Evolutionary conservation across 1,140 invertebrate species (phyloP), one percentile per base, ranked within the genome.

Genomic region (Berghia stephanieae): DNA sequence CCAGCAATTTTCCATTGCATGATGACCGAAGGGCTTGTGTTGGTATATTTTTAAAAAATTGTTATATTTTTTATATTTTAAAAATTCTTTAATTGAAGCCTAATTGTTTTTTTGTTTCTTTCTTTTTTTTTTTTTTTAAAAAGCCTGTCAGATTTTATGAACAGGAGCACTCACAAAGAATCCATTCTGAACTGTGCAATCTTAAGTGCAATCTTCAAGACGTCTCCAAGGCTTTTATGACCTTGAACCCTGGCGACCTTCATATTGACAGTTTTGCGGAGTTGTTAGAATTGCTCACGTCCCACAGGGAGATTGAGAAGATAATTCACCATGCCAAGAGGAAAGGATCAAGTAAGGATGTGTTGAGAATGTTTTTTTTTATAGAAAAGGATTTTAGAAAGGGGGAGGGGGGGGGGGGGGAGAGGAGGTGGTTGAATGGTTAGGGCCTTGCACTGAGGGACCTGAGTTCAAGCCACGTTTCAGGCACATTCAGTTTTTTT

Each of bases 251-350:
- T 34, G 75, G 76, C 31, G 72, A 81, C n/a, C 78, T 86, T 3
- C 81, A 84, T 49, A 81, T 82, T 52, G 85, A 86, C 69, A 84
- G 84, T 49, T 81, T 87, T 70, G 83, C 83, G 1, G 84, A 86
- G 57, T 78, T 87, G 8, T 69, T 86, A 42, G 85, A 87, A 44
- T 75, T 86, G 31, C 67, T 87, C 44, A 79, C 78, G 4, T 81
- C 85, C 8, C 75, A 73, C 10, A 76, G 78, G 44, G 86, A 87
- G 44, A 79, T 85, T 63, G 86, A 87, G 36, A 84, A 82, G 55
- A 84, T 87, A 18, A 70, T 83, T 0, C 79, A 82, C 43, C 83
- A 86, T 40, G 83, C 83, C 3, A 81, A 81, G 60, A 75, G 83
- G 42, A 87, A 86, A 73, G 84, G 83, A 52, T 72, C 86, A 75